Conservation (phyloP, 1,140 invertebrate species). For the Drosophila tropicalis region DNA sequence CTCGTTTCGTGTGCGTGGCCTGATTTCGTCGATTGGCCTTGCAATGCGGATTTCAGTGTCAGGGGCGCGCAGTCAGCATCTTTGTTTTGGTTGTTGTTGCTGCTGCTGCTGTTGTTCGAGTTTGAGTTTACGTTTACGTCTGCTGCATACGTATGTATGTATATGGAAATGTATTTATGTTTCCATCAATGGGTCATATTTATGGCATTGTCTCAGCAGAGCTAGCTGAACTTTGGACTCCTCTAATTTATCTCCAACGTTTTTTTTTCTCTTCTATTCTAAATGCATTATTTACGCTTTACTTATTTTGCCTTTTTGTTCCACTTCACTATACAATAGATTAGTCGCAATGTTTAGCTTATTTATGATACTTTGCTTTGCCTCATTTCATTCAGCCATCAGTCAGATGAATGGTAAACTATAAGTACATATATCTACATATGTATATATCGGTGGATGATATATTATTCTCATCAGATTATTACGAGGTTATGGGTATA, state of each 20-base stretch:
- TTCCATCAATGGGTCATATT: not conserved
- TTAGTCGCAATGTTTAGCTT: no score
- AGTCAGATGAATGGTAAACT: no score
- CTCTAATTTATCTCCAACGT: no score
- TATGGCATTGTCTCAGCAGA: not conserved
- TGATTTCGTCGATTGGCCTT: constrained; percentile 76
- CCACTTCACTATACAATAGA: no score
- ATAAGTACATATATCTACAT: no score
- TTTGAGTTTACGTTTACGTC: constrained; percentile 18
- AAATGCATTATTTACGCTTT: not conserved
- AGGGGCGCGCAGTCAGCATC: constrained; percentile 65
- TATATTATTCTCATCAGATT: constrained; percentile 11
- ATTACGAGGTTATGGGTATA: constrained; percentile 45
- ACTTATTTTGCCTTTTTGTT: not conserved
- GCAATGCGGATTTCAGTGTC: constrained; percentile 72
- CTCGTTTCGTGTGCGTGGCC: constrained; percentile 69
- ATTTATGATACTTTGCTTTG: no score
- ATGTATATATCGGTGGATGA: no score
- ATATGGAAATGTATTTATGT: constrained; percentile 38
- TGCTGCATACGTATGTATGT: no score
- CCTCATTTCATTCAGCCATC: no score
- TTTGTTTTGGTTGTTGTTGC: constrained; percentile 59
- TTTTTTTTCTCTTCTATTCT: not conserved
- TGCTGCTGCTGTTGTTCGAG: constrained; percentile 29
- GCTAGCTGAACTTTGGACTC: no score